Percentiles rank a stretch among this genome's conserved stretches.
These are phyloP conservation scores for Cremastinae sp. DNA, from an alignment of 2,888 invertebrate genomes.

Conservation along the genomic window DNA sequence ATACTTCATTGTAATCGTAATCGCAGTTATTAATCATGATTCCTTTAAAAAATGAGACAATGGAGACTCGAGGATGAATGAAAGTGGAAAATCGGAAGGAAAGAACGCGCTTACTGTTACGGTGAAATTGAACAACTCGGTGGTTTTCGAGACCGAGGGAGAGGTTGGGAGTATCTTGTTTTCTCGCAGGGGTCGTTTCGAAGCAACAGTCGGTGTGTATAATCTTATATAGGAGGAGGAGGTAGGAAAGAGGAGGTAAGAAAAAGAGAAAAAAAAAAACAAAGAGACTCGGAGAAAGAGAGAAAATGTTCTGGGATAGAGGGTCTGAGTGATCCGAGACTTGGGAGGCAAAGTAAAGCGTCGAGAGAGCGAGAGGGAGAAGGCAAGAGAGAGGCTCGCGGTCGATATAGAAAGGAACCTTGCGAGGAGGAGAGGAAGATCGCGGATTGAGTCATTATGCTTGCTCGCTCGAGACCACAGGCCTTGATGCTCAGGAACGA, in stretches of 20 bases:
- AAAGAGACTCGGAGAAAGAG: too few species aligned
- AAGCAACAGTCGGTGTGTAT: conserved; percentile 15
- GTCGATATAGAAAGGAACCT: conserved; percentile 56
- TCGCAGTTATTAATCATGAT: too few species aligned
- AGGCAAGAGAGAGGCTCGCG: conserved; percentile 61
- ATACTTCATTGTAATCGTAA: too few species aligned
- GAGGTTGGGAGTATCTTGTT: conserved; percentile 18
- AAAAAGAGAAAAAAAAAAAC: background rate
- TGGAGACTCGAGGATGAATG: too few species aligned
- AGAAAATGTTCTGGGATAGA: conserved; percentile 51
- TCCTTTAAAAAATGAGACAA: too few species aligned
- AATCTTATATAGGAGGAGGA: conserved; percentile 2
- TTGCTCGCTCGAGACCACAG: conserved; percentile 78
- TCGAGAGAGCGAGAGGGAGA: conserved; percentile 61
- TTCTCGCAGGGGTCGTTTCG: conserved; percentile 27
- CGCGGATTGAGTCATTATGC: conserved; percentile 80
- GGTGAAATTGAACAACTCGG: background rate
- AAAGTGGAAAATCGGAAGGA: background rate
- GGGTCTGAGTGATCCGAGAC: conserved; percentile 48
- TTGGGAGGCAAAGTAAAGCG: conserved; percentile 60
- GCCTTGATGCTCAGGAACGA: conserved; percentile 74
- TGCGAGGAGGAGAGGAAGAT: conserved; percentile 77
- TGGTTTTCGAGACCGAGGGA: background rate
- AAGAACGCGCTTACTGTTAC: background rate
- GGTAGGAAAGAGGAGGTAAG: background rate